Evolutionary conservation across 1,140 invertebrate species (phyloP).

Genomic region (Drosophila hydei): DNA sequence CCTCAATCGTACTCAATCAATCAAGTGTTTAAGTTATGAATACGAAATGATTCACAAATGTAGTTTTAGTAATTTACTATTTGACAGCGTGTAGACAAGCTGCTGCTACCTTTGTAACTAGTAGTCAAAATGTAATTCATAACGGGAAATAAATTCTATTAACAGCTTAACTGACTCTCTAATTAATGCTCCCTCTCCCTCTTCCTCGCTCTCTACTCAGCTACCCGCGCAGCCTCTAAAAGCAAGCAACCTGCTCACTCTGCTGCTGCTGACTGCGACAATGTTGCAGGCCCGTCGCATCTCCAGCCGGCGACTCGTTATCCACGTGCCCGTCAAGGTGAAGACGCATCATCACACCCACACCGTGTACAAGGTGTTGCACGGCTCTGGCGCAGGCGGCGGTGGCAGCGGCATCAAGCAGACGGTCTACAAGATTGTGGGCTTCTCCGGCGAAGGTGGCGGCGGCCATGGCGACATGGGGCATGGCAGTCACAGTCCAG

Average conservation of each 20-base stretch:
- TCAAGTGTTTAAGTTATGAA: too few species aligned
- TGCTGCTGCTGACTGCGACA: constrained; percentile 56
- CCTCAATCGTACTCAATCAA: too few species aligned
- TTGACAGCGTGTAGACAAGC: too few species aligned
- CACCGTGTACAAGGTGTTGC: constrained; percentile 73
- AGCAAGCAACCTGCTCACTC: constrained; percentile 34
- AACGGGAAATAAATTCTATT: too few species aligned
- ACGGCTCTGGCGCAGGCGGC: constrained; percentile 38
- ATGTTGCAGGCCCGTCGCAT: constrained; percentile 57
- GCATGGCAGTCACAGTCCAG: constrained; percentile 11
- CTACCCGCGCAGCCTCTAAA: constrained; percentile 14
- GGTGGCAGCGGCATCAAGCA: constrained; percentile 62
- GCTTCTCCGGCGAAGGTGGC: constrained; percentile 49
- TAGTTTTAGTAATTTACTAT: too few species aligned
- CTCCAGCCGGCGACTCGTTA: constrained; percentile 67
- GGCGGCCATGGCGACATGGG: constrained; percentile 22
- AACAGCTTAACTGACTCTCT: not conserved
- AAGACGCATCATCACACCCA: constrained; percentile 80
- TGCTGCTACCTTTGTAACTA: too few species aligned
- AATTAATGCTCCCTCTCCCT: not conserved
- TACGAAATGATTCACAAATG: too few species aligned
- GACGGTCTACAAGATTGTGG: constrained; percentile 70
- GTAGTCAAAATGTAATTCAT: too few species aligned
- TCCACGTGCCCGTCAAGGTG: constrained; percentile 77
- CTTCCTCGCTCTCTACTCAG: not conserved